Evolutionary conservation across 2,797 vertebrate genomes (phyloP).

Genomic region (Hybognathus amarus): DNA sequence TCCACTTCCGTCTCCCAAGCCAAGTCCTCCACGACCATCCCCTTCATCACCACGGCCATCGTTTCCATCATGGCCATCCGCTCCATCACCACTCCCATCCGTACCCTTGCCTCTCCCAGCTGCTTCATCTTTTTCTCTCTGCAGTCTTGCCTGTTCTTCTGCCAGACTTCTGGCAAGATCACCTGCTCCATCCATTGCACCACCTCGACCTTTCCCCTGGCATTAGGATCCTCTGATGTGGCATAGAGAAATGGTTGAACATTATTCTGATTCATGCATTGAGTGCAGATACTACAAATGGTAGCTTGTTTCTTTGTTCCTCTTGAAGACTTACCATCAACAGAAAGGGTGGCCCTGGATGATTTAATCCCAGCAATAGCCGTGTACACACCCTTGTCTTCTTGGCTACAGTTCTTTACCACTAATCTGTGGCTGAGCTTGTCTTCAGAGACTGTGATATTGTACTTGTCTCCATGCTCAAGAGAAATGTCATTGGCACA

Average conservation of each 20-base stretch:
- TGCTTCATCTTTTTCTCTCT: slow-evolving; percentile 46
- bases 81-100: slow-evolving; percentile 14
- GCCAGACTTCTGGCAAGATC: slow-evolving; percentile 50
- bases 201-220: slow-evolving; percentile 39
- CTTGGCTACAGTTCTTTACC: slow-evolving; percentile 73
- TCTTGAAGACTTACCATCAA: slow-evolving; percentile 75
- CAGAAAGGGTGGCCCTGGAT: slow-evolving; percentile 82
- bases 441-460: slow-evolving; percentile 80
- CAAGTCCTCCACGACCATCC: slow-evolving; percentile 11
- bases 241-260: neutral
- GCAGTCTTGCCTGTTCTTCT: slow-evolving; percentile 60
- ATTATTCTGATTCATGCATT: neutral
- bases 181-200: slow-evolving; percentile 37
- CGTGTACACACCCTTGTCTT: slow-evolving; percentile 82
- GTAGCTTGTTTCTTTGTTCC: neutral
- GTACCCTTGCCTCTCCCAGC: slow-evolving; percentile 37
- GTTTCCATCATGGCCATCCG: neutral
- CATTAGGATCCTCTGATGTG: slow-evolving; percentile 63
- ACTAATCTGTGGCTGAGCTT: slow-evolving; percentile 82
- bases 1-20: neutral
- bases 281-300: neutral
- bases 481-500: slow-evolving; percentile 73
- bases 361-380: slow-evolving; percentile 77
- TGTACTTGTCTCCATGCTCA: slow-evolving; percentile 76
- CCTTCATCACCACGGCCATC: neutral